Evolutionary conservation across 2,113 vertebrate species (phyloP), one percentile per base, ranked within the genome.

Genomic region (Apistogramma diplotaenia): DNA sequence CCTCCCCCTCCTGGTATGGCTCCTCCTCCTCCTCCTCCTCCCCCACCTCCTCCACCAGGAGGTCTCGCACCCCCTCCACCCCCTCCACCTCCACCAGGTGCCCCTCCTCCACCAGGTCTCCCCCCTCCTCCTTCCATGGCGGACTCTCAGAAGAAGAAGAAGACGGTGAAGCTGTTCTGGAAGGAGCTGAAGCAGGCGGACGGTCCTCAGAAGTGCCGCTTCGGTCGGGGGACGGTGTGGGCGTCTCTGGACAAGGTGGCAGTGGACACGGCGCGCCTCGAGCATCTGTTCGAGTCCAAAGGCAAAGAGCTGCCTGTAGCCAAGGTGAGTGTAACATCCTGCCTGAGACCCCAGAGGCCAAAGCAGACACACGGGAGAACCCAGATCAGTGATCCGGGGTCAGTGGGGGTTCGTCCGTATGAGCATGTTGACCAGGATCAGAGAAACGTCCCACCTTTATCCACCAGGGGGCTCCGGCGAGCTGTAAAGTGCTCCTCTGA

Each of bases 91-190:
- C 51, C 13, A 49, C 87, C 21, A 25, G 74, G 59, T 25, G 74
- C 49, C 13, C 62, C 78, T 2, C 37, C 46, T 19, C 87, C 25
- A 40, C 85, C 85, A 8, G 7, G 74, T 13, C 5, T 2, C 8
- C 27, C 15, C 21, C 54, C 58, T 5, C 80, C 82, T 1, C 23
- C 8, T 4, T 12, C 6, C 8, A n/a, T 19, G 12, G 6, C 2
- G 84, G 93, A 16, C 84, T 89, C 51, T 2, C 43, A 40, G 75
- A 96, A 94, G 92, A 99, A 99, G 92, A 96, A 96, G 81, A 99
- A 97, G 92, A 99, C 97, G 0, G 96, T 99, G 77, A 99, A 98
- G 92, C 92, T 99, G 85, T 99, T 99, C 93, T 99, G 98, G 98
- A 96, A 95, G 85, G 98, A 99, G 93, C 94, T 99, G 60, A 97